Percentiles rank a stretch among this genome's conserved stretches.
Conservation (phyloP, 2,888 invertebrate genomes). For the Leucoma salicis region DNA sequence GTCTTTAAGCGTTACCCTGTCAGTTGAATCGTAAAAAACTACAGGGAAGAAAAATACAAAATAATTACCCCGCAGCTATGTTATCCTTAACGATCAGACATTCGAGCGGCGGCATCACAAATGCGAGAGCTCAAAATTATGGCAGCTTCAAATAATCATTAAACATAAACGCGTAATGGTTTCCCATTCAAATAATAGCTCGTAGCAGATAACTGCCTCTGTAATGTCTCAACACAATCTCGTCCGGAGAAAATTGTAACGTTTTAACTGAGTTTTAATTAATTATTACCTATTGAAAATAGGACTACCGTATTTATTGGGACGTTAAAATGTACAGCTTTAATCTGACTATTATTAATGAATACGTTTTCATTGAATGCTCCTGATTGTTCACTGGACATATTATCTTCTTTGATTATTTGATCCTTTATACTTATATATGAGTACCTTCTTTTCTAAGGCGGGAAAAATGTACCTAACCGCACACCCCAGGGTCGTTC, state of each 20-base stretch:
- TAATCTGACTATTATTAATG: too few relatives aligned
- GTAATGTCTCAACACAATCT: constrained; percentile 76
- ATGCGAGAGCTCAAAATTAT: constrained; percentile 64
- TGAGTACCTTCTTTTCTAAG: too few relatives aligned
- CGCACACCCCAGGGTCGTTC: too few relatives aligned
- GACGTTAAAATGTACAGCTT: too few relatives aligned
- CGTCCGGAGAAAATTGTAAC: constrained; percentile 65
- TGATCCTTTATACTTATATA: too few relatives aligned
- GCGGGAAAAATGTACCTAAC: too few relatives aligned
- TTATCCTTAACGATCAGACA: constrained; percentile 62
- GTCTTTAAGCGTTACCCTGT: too few relatives aligned
- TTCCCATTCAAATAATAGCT: constrained; percentile 74
- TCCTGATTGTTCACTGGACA: too few relatives aligned
- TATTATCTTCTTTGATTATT: too few relatives aligned
- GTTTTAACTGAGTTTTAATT: constrained; percentile 72
- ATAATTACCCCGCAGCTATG: constrained; percentile 56
- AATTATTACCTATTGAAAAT: constrained; percentile 61
- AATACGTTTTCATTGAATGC: too few relatives aligned
- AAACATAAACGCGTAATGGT: constrained; percentile 77
- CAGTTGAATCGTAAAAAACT: constrained; percentile 11
- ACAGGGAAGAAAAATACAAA: constrained; percentile 10
- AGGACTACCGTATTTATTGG: too few relatives aligned
- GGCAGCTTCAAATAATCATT: constrained; percentile 76
- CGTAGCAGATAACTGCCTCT: constrained; percentile 68
- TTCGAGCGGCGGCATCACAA: constrained; percentile 56